Evolutionary conservation across 2,797 vertebrate species (phyloP).

Genomic region (Microcaecilia unicolor): DNA sequence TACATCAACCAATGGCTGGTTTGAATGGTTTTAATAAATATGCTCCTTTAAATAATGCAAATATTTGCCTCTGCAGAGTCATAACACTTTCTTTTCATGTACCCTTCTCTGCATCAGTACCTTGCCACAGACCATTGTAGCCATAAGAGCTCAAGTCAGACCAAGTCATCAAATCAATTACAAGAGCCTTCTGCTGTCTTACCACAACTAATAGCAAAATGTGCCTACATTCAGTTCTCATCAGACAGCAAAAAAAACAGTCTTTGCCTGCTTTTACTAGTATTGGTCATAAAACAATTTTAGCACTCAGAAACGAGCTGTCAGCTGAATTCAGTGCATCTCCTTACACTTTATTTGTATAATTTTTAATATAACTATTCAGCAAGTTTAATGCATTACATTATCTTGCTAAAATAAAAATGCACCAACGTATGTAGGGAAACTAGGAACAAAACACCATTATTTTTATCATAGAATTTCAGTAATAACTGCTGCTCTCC

Average conservation of each 20-base stretch:
- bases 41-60: conserved; percentile 28
- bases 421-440: too few relatives aligned
- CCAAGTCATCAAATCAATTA: conserved; percentile 58
- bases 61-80: conserved; percentile 13
- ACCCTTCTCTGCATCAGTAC: conserved; percentile 40
- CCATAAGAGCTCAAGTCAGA: conserved; percentile 46
- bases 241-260: conserved; percentile 80
- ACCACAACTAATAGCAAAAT: conserved; percentile 68
- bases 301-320: conserved; percentile 61
- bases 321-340: conserved; percentile 53
- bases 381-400: too few relatives aligned
- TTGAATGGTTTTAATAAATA: conserved; percentile 38
- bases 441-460: too few relatives aligned
- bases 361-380: too few relatives aligned
- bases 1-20: conserved; percentile 20
- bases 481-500: too few relatives aligned
- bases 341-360: conserved; percentile 53
- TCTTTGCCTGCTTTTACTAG: conserved; percentile 61
- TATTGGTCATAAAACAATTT: conserved; percentile 93
- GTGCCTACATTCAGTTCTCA: conserved; percentile 71
- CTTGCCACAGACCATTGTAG: conserved; percentile 30
- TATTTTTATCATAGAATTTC: too few relatives aligned
- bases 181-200: conserved; percentile 50
- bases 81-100: conserved; percentile 53
- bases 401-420: too few relatives aligned